These are phyloP conservation scores for Nymphalis urticae DNA, from an alignment of 2,888 invertebrate species.

Conservation along the genomic window DNA sequence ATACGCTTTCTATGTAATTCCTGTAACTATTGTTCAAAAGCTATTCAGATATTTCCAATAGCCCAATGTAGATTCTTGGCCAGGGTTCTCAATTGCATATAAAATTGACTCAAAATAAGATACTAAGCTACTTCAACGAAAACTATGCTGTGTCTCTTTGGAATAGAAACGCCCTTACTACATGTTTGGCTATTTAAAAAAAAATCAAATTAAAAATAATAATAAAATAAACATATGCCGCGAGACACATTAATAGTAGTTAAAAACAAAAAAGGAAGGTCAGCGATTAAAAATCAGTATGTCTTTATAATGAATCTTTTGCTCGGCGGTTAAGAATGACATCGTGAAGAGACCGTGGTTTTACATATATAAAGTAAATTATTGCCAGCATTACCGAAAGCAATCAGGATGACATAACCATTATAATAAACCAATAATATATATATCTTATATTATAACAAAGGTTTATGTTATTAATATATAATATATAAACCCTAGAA, in stretches of 20 bases:
- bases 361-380: too few species aligned
- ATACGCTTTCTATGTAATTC: conserved; percentile 5
- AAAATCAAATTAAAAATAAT: not conserved
- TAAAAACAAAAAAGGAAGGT: too few species aligned
- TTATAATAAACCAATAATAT: too few species aligned
- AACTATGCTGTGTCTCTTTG: conserved; percentile 6
- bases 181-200: not conserved
- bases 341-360: too few species aligned
- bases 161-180: conserved; percentile 2
- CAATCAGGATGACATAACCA: too few species aligned
- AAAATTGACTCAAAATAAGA: conserved; percentile 26
- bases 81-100: conserved; percentile 26
- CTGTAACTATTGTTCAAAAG: conserved; percentile 18
- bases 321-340: too few species aligned
- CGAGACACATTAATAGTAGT: not conserved
- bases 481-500: too few species aligned
- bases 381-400: too few species aligned
- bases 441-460: too few species aligned
- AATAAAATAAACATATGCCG: not conserved
- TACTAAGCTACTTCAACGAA: conserved; percentile 21
- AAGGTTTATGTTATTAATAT: too few species aligned
- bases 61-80: conserved; percentile 17
- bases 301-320: too few species aligned
- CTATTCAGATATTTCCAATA: conserved; percentile 20
- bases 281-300: too few species aligned